Base-by-base conservation (phyloP, 1,140 invertebrate genomes). In the Cotesia typhae region DNA sequence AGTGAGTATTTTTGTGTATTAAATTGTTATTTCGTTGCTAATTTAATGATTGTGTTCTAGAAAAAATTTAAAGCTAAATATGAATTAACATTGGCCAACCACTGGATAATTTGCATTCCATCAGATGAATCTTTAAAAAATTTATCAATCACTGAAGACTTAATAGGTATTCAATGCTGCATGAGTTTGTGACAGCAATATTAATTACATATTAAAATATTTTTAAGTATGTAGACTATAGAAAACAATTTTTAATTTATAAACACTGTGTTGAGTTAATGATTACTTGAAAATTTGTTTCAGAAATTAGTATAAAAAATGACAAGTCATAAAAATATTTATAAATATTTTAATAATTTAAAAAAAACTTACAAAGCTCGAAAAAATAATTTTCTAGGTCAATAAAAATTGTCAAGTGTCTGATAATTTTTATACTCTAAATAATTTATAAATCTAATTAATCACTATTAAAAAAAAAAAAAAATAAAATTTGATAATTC, bases 61-160 rank as follows among this genome's bases (percentile, higher is more conserved):
- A 75, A 78, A 38, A 70, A 77, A 65, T 78, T 71, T 37, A 74
- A 73, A 61, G 68, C 67, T 65, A 79, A 78, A 72, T 78, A 79
- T 70, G 76, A 79, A 57, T 52, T 64, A 6, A 75, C 78, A 1
- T 35, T 79, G 57, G 53, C 74, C 2, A 81, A 78, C 67, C 77
- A 77, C 52, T 81, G 78, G 77, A 78, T 68, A 10, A 79, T 80
- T 41, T 80, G 79, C 35, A 73, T 80, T 4, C 78, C 78, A 14
- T 71, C 57, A 57, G 57, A 55, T 41, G 60, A 74, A 55, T 75
- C 74, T n/a, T 47, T 78, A 36, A 70, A 73, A 55, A 76, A 75
- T 12, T 20, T 77, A 38, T 67, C 57, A 35, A 75, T 81, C 57
- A 76, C 73, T 9, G 75, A 78, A 51, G 67, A 77, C 51, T 79